A percentile compares a stretch with the other conserved stretches of the same genome.
Conservation (phyloP, 1,140 invertebrate genomes). For the Saccostrea echinata region DNA sequence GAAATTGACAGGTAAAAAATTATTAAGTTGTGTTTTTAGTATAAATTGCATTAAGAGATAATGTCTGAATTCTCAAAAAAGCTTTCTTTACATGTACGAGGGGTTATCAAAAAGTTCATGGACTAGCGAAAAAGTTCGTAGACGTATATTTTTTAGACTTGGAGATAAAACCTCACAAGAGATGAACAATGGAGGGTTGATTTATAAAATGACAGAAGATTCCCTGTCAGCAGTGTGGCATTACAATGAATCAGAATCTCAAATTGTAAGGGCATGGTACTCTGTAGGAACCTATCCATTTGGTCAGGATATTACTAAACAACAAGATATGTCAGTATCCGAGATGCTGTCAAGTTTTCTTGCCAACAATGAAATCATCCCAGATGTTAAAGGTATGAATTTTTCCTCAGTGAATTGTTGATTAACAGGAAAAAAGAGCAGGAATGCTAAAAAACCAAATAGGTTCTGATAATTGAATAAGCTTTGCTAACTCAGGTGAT, state of each 20-base stretch:
- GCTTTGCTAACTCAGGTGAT: no score
- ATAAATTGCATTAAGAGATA: no score
- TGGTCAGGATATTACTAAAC: slow-evolving; percentile 35
- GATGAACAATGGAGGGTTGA: background rate
- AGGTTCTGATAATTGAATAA: no score
- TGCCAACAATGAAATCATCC: slow-evolving; percentile 36
- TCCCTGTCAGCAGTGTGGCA: slow-evolving; percentile 60
- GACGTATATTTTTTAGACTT: slow-evolving; percentile 16
- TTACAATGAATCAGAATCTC: slow-evolving; percentile 57
- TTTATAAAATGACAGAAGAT: slow-evolving; percentile 53
- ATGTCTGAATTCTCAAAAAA: no score
- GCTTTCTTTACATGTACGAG: no score
- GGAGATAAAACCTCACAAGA: background rate
- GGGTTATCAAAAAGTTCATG: no score
- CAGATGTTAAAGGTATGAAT: slow-evolving; percentile 56
- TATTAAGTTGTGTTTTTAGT: no score
- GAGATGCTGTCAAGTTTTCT: slow-evolving; percentile 39
- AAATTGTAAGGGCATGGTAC: slow-evolving; percentile 53
- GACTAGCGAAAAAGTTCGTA: no score
- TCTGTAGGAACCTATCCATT: background rate
- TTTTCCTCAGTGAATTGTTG: slow-evolving; percentile 49
- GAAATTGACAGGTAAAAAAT: no score
- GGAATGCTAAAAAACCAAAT: no score
- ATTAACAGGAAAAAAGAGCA: no score
- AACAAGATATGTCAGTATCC: slow-evolving; percentile 30